Percentiles rank a stretch among this genome's conserved stretches.
Evolutionary conservation across 2,113 vertebrate genomes (phyloP).

Genomic region (Lynx canadensis): DNA sequence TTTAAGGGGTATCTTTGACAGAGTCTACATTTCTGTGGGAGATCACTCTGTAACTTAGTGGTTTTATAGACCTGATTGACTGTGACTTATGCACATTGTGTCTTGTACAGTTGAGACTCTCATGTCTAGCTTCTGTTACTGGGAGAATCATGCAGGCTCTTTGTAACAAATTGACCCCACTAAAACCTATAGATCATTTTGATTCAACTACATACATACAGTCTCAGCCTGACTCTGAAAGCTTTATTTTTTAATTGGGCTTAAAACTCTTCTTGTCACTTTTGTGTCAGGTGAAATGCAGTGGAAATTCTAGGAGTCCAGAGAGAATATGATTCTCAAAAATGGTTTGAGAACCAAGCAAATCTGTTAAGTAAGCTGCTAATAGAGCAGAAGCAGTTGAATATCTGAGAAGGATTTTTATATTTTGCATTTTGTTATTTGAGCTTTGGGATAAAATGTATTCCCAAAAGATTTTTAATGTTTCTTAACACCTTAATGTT

Average conservation of each 20-base stretch:
- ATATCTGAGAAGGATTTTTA: not conserved
- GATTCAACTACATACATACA: not conserved
- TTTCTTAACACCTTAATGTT: conserved; percentile 9
- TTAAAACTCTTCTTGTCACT: not conserved
- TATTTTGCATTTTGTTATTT: conserved; percentile 23
- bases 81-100: not conserved
- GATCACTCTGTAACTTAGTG: not conserved
- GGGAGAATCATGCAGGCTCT: not conserved
- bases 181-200: conserved; percentile 23
- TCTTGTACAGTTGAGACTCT: not conserved
- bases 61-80: not conserved
- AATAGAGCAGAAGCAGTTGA: not conserved
- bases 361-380: not conserved
- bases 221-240: not conserved
- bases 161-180: conserved; percentile 1
- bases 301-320: not conserved
- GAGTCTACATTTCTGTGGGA: not conserved
- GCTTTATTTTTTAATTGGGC: not conserved
- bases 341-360: not conserved
- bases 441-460: not conserved
- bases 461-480: conserved; percentile 27
- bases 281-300: not conserved
- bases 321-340: not conserved
- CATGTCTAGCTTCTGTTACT: not conserved
- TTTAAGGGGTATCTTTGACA: not conserved